These are phyloP conservation scores for Phyllostomus discolor DNA, from an alignment of 2,113 vertebrate genomes.

Conservation along the genomic window DNA sequence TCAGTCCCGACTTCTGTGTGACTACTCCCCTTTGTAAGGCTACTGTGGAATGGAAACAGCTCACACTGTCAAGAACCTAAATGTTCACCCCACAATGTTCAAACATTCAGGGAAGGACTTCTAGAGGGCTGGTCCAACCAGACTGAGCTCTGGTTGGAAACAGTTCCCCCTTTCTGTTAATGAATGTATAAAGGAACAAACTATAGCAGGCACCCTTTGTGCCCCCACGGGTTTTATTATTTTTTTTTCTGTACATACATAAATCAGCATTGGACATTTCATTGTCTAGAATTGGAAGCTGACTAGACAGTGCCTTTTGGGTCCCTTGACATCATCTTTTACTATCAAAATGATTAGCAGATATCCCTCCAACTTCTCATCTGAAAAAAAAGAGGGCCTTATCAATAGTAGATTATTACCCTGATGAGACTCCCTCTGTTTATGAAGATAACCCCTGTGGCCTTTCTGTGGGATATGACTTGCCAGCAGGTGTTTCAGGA, in stretches of 20 bases:
- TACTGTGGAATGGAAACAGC: neutral
- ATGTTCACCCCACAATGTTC: neutral
- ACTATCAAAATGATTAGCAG: neutral
- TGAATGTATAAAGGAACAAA: neutral
- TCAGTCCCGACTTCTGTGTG: neutral
- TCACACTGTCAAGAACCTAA: neutral
- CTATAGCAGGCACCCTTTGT: neutral
- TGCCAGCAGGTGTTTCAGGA: neutral
- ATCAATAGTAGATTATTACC: neutral
- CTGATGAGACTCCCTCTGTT: neutral
- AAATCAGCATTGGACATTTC: neutral
- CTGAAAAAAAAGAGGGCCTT: neutral
- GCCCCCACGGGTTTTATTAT: neutral
- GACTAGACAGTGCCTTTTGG: neutral
- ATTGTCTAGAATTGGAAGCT: neutral
- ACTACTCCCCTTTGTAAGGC: neutral
- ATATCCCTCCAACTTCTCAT: neutral
- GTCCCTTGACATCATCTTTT: neutral
- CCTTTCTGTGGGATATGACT: neutral
- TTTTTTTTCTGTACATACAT: neutral
- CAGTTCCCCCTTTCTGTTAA: neutral
- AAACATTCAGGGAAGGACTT: neutral
- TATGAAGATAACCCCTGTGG: neutral
- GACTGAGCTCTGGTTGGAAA: neutral
- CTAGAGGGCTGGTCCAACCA: neutral